Percentiles rank a stretch among this genome's conserved stretches.
These are phyloP conservation scores for Actenoides lindsayi DNA, from an alignment of 2,113 vertebrate species.

Conservation along the genomic window DNA sequence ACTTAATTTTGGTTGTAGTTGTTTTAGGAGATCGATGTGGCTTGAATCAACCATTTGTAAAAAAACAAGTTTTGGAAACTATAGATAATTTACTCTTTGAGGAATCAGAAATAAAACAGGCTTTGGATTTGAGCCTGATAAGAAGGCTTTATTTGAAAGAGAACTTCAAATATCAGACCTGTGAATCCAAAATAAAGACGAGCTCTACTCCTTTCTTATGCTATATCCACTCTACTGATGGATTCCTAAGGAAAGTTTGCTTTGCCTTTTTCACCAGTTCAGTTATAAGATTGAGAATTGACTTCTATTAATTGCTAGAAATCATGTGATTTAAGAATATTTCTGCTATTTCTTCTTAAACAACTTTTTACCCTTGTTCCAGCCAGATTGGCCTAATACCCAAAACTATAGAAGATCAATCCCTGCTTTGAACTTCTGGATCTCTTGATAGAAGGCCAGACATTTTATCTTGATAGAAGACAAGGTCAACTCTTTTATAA, in stretches of 20 bases:
- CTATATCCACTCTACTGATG: background rate
- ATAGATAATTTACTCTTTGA: background rate
- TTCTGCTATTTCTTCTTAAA: too few relatives aligned
- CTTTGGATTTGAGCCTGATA: background rate
- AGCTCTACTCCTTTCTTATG: background rate
- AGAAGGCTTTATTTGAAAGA: background rate
- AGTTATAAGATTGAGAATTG: background rate
- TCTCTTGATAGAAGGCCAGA: background rate
- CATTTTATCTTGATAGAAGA: background rate
- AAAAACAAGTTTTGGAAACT: background rate
- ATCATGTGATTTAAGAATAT: background rate
- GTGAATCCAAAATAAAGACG: background rate
- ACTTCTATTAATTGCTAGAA: background rate
- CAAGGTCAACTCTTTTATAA: constrained; percentile 41
- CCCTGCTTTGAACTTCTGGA: constrained; percentile 1
- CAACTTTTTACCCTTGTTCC: background rate
- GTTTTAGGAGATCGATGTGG: background rate
- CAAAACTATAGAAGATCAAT: background rate
- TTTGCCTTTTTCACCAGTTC: background rate
- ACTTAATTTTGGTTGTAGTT: background rate
- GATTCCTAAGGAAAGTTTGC: background rate
- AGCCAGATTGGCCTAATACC: background rate
- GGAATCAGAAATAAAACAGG: background rate
- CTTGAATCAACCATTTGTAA: background rate
- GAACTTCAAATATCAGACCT: background rate